These are phyloP conservation scores for Cyclina sinensis DNA, from an alignment of 1,140 invertebrate genomes.

Conservation along the genomic window DNA sequence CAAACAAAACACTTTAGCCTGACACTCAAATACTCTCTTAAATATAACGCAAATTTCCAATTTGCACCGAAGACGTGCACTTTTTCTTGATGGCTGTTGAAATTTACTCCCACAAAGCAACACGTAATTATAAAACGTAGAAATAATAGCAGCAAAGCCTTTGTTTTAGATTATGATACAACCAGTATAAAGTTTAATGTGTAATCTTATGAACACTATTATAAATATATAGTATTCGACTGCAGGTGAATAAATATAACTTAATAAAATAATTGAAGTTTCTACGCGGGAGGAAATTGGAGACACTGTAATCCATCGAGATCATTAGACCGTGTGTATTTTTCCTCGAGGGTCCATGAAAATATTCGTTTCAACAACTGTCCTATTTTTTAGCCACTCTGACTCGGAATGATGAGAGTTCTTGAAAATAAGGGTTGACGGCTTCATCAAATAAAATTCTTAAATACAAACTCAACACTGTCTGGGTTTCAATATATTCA, in stretches of 20 bases:
- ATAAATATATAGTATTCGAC: neutral
- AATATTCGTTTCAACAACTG: neutral
- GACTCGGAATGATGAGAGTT: too few relatives aligned
- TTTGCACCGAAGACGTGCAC: constrained; percentile 57
- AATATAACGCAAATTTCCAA: constrained; percentile 53
- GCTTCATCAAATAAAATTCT: too few relatives aligned
- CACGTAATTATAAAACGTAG: neutral
- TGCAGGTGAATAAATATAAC: neutral
- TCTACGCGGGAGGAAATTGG: constrained; percentile 38
- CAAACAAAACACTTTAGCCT: neutral
- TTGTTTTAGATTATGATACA: neutral
- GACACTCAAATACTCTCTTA: constrained; percentile 25
- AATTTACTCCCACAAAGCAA: constrained; percentile 20
- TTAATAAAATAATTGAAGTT: neutral
- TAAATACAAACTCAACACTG: too few relatives aligned
- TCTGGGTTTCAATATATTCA: too few relatives aligned
- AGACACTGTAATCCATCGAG: constrained; percentile 55
- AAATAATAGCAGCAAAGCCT: neutral
- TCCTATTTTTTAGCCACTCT: neutral
- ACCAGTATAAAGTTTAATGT: neutral
- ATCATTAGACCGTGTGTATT: constrained; percentile 63
- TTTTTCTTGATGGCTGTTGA: constrained; percentile 52
- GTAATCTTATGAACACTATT: neutral
- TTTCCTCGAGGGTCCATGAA: constrained; percentile 1
- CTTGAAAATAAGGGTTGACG: too few relatives aligned